Base-by-base conservation (phyloP, 1,140 invertebrate genomes). In the Hycleus phaleratus region DNA sequence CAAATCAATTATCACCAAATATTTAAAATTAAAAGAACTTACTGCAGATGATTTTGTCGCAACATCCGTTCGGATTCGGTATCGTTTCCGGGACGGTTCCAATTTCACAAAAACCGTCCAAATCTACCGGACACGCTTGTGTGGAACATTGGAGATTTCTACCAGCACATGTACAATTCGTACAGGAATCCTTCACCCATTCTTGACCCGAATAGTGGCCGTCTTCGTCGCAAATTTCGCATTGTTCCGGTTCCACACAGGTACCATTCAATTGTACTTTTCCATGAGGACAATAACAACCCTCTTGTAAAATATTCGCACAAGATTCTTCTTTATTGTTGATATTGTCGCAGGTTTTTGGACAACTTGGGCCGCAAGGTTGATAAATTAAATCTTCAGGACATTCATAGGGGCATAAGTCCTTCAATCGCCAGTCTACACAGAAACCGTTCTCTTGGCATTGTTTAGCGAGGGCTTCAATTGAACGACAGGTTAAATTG, bases 231-330 rank as follows among this genome's bases (percentile, higher is more conserved):
- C 87, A 89, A 0, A 81, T 76, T 51, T 80, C 77, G 65, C 87
- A 90, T 25, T 79, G 76, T 3, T 59, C 70, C 40, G 75, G 72
- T 42, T 78, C 74, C 3, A 85, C 78, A 60, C 85, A 87, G 2
- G 74, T 79, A 57, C 76, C 77, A 69, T 84, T 81, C 24, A 78
- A 71, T 48, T 81, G 32, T 5, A 32, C 32, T 4, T 4, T 32
- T 5, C 32, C 32, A 32, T 32, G 4, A 4, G 87, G 85, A 77
- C 91, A 95, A 78, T 87, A 90, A 72, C 91, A 95, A 5, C 90
- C 90, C 69, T 93, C 91, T 26, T 76, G 77, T 4, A 72, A 73
- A 50, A 71, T 73, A 39, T 69, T 71, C 2, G 69, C 59, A 58
- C 86, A 90, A 49, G 4, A 4, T 4, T 4, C 32, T 32, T 32